Conservation (phyloP, 2,113 vertebrate species). For the Ancistrus triradiatus region DNA sequence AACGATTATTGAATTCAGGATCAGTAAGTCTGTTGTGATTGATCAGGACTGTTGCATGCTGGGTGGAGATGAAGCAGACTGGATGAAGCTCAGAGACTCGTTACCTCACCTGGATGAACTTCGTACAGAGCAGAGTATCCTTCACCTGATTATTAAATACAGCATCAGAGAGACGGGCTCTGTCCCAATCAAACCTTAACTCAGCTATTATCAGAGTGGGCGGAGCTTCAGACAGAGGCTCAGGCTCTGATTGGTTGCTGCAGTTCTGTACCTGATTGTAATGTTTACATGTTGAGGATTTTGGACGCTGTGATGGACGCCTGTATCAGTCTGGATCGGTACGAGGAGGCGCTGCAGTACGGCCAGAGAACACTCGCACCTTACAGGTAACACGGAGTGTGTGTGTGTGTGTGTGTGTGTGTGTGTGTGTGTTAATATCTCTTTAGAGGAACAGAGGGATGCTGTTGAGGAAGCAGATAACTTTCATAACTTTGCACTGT, state of each 20-base stretch:
- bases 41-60: slow-evolving; percentile 76
- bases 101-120: slow-evolving; percentile 65
- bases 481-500: too few relatives aligned
- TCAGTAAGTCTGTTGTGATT: slow-evolving; percentile 15
- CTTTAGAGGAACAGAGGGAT: too few relatives aligned
- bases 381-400: too few relatives aligned
- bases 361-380: slow-evolving; percentile 76
- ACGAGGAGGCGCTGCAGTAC: slow-evolving; percentile 76
- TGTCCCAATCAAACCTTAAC: slow-evolving; percentile 58
- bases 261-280: slow-evolving; percentile 75
- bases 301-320: slow-evolving; percentile 84
- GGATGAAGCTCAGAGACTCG: slow-evolving; percentile 67
- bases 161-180: not conserved
- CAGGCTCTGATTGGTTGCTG: slow-evolving; percentile 61
- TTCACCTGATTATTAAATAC: too few relatives aligned
- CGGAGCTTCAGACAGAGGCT: slow-evolving; percentile 63
- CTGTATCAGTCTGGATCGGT: slow-evolving; percentile 75
- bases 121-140: slow-evolving; percentile 75
- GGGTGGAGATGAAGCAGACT: slow-evolving; percentile 65
- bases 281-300: slow-evolving; percentile 82
- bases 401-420: slow-evolving; percentile 16
- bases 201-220: slow-evolving; percentile 73
- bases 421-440: slow-evolving; percentile 55
- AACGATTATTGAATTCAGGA: too few relatives aligned
- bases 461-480: too few relatives aligned